Percentiles rank a stretch among this genome's conserved stretches.
Conservation (phyloP, 2,888 invertebrate species). For the Pristionchus arcanus region DNA sequence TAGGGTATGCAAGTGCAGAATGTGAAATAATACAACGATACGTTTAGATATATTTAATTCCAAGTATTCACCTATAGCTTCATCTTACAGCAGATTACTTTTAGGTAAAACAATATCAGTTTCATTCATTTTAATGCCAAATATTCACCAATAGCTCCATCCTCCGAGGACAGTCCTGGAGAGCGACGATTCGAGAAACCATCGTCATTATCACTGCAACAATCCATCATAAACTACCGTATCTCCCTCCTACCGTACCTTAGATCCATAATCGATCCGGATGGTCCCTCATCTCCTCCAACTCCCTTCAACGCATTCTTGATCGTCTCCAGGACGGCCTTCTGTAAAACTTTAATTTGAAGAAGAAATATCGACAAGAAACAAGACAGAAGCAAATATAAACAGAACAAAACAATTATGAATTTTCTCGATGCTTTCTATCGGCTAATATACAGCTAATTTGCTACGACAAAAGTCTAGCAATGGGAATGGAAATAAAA, state of each 20-base stretch:
- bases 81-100: no score
- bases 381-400: no score
- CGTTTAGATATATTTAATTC: no score
- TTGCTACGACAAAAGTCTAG: no score
- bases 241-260: not conserved
- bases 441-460: no score
- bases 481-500: not conserved
- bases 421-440: no score
- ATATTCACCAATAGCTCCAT: not conserved
- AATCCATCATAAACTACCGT: no score
- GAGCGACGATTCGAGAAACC: slow-evolving; percentile 35
- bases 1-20: no score
- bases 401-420: no score
- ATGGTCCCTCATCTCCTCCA: slow-evolving; percentile 41
- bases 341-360: not conserved
- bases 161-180: slow-evolving; percentile 26
- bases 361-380: not conserved
- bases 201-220: slow-evolving; percentile 35
- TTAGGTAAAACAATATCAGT: no score
- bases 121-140: not conserved
- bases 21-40: no score
- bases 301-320: slow-evolving; percentile 58
- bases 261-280: not conserved
- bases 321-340: slow-evolving; percentile 62
- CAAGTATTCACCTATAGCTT: no score